phyloP scores from a whole-genome alignment of 2,888 invertebrate species.

The Tetragonula carbonaria region DNA sequence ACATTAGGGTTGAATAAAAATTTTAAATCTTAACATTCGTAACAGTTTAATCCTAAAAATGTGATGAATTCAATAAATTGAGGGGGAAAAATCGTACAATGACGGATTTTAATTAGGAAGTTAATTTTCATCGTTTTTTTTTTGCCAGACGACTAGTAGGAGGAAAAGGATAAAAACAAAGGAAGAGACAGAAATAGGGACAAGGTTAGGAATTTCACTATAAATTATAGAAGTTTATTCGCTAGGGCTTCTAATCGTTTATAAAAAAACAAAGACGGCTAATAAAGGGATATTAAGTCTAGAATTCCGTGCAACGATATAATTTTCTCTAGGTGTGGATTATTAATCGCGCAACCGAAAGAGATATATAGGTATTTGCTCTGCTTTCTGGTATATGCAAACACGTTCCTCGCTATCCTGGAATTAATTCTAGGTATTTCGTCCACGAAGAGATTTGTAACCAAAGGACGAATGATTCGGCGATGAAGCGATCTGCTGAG shows the following conservation, averaged over 20 bases:
- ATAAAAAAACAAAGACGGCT: constrained; percentile 29
- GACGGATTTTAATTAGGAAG: not conserved
- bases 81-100: too few relatives aligned
- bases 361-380: too few relatives aligned
- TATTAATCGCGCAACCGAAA: constrained; percentile 12
- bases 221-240: too few relatives aligned
- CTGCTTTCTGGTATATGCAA: too few relatives aligned
- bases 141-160: not conserved
- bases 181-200: not conserved
- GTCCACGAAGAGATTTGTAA: not conserved
- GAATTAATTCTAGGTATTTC: not conserved
- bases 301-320: constrained; percentile 30
- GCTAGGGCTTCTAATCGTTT: constrained; percentile 39
- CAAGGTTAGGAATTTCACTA: not conserved
- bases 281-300: constrained; percentile 21
- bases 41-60: too few relatives aligned
- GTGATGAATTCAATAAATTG: too few relatives aligned
- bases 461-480: not conserved
- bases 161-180: not conserved
- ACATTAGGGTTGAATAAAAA: too few relatives aligned
- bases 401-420: not conserved
- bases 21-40: too few relatives aligned
- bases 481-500: not conserved
- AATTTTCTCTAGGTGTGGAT: not conserved
- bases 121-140: constrained; percentile 53